Conservation (phyloP, 2,888 invertebrate species). For the Criorhina ranunculi region DNA sequence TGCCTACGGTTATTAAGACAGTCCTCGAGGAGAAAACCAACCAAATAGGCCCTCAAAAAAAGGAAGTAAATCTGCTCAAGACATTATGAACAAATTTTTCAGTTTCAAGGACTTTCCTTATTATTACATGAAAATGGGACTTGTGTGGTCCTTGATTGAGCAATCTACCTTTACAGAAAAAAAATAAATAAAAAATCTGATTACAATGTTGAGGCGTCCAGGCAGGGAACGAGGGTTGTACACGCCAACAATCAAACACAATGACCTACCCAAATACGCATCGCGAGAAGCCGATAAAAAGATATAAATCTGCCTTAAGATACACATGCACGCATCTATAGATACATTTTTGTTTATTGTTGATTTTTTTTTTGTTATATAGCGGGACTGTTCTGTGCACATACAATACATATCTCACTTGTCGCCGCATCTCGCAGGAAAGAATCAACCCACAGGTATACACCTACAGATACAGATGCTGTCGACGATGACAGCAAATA, state of each 20-base stretch:
- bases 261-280: constrained; percentile 22
- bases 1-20: neutral
- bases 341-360: constrained; percentile 14
- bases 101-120: neutral
- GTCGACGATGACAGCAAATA: constrained; percentile 3
- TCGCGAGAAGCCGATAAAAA: constrained; percentile 8
- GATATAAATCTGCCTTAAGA: constrained; percentile 15
- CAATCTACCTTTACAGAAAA: neutral
- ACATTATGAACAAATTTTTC: constrained; percentile 1
- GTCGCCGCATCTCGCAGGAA: neutral
- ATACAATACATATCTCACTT: constrained; percentile 14
- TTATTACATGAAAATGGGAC: neutral
- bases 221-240: neutral
- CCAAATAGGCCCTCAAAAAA: neutral
- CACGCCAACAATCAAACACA: neutral
- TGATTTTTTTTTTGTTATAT: neutral
- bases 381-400: constrained; percentile 4
- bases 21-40: neutral
- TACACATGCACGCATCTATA: constrained; percentile 6
- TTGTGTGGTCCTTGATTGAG: constrained; percentile 17
- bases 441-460: neutral
- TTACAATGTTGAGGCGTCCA: too few species aligned
- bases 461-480: neutral
- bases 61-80: neutral
- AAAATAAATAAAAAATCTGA: neutral